These are phyloP conservation scores for Picathartes gymnocephalus DNA, from an alignment of 2,113 vertebrate species.

Conservation along the genomic window DNA sequence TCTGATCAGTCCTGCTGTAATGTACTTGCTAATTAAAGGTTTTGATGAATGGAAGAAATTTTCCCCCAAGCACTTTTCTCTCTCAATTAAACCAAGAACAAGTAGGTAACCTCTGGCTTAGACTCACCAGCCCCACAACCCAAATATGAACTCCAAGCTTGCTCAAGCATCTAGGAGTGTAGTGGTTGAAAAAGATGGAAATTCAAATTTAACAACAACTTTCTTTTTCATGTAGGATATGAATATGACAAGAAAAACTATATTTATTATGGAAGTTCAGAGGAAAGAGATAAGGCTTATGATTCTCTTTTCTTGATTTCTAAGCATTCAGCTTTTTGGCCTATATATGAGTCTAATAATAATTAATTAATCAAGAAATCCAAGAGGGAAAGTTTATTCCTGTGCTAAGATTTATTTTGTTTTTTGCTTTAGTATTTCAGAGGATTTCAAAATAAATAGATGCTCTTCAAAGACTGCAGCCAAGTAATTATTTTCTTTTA, in stretches of 20 bases:
- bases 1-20: not conserved
- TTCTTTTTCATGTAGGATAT: not conserved
- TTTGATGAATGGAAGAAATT: not conserved
- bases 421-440: slow-evolving; percentile 9
- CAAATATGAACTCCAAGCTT: not conserved
- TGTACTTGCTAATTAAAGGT: not conserved
- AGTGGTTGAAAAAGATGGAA: not conserved
- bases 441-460: slow-evolving; percentile 32
- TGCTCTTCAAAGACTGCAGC: slow-evolving; percentile 14
- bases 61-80: not conserved
- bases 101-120: not conserved
- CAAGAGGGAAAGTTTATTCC: not conserved
- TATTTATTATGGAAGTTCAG: not conserved
- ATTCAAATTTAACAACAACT: not conserved
- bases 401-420: not conserved
- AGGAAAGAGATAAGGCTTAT: not conserved
- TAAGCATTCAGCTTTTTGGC: not conserved
- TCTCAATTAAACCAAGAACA: not conserved
- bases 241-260: not conserved
- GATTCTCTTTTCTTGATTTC: not conserved
- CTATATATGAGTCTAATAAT: not conserved
- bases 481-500: slow-evolving; percentile 54
- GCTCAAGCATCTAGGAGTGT: not conserved
- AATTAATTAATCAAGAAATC: slow-evolving; percentile 38
- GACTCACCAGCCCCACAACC: not conserved